Conservation (phyloP, 2,797 vertebrate species). For the Fringilla coelebs region DNA sequence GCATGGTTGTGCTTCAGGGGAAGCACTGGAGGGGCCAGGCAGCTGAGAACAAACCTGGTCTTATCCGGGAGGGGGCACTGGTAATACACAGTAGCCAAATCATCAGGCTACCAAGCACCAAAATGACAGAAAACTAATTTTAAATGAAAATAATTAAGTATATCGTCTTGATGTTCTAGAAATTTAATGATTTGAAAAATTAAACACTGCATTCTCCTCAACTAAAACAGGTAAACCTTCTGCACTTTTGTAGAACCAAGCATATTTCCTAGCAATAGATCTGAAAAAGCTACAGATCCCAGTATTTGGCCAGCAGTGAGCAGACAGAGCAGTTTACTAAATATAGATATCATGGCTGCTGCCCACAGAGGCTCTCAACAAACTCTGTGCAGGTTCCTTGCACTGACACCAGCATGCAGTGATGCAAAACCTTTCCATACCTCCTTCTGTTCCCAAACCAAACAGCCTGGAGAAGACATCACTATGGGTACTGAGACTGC, state of each 20-base stretch:
- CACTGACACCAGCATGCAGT: not conserved
- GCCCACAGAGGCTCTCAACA: not conserved
- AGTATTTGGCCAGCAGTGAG: not conserved
- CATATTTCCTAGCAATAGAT: not conserved
- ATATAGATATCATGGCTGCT: not conserved
- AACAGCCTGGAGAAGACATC: not conserved
- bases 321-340: not conserved
- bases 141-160: not conserved
- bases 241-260: not conserved
- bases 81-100: not conserved
- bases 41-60: not conserved
- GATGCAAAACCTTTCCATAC: not conserved
- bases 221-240: not conserved
- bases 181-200: not conserved
- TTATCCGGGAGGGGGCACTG: conserved; percentile 45
- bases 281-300: not conserved
- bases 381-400: not conserved
- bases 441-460: not conserved
- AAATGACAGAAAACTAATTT: not conserved
- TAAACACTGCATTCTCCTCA: not conserved
- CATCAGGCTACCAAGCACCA: not conserved
- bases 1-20: not conserved
- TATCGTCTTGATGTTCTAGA: not conserved
- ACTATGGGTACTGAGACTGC: not conserved
- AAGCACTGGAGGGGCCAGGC: not conserved